Conservation (phyloP, 2,797 vertebrate genomes). For the Scarus forsteni region DNA sequence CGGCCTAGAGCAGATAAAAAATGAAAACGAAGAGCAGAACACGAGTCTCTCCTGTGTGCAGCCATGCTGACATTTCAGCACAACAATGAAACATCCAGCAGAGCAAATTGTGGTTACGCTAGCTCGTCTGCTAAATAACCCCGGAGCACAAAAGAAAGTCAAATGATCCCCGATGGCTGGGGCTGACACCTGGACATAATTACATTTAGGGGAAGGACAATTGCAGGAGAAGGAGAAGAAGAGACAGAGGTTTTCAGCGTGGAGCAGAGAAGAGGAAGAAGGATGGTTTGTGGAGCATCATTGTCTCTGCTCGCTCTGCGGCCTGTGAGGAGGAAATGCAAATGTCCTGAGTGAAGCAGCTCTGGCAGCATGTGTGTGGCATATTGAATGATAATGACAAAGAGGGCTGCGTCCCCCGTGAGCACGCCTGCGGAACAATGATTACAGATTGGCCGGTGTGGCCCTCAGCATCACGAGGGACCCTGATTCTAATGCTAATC, state of each 20-base stretch:
- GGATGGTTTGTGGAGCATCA: constrained; percentile 42
- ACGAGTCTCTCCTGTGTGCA: constrained; percentile 18
- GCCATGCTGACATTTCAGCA: constrained; percentile 43
- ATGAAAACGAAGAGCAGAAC: constrained; percentile 9
- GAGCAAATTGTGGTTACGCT: constrained; percentile 24
- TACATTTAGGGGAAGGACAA: constrained; percentile 27
- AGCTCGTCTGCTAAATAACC: constrained; percentile 35
- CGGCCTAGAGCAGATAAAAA: constrained; percentile 9
- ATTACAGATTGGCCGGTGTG: constrained; percentile 76
- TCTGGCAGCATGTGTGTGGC: constrained; percentile 65
- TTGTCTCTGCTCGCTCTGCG: constrained; percentile 51
- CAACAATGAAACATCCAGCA: constrained; percentile 51
- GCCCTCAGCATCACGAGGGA: constrained; percentile 61
- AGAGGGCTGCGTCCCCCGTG: constrained; percentile 63
- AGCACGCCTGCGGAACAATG: constrained; percentile 76
- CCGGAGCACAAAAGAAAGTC: constrained; percentile 45
- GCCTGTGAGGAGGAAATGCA: constrained; percentile 58
- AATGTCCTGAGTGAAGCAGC: constrained; percentile 53
- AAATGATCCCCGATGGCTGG: constrained; percentile 47
- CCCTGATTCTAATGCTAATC: constrained; percentile 77
- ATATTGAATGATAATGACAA: constrained; percentile 73
- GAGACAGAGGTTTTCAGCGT: constrained; percentile 3
- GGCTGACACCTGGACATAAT: constrained; percentile 50
- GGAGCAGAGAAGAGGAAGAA: constrained; percentile 19
- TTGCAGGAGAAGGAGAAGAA: constrained; percentile 29